A percentile compares a stretch with the other conserved stretches of the same genome.
These are phyloP conservation scores for Malacosoma neustria DNA, from an alignment of 2,888 invertebrate species.

Conservation along the genomic window DNA sequence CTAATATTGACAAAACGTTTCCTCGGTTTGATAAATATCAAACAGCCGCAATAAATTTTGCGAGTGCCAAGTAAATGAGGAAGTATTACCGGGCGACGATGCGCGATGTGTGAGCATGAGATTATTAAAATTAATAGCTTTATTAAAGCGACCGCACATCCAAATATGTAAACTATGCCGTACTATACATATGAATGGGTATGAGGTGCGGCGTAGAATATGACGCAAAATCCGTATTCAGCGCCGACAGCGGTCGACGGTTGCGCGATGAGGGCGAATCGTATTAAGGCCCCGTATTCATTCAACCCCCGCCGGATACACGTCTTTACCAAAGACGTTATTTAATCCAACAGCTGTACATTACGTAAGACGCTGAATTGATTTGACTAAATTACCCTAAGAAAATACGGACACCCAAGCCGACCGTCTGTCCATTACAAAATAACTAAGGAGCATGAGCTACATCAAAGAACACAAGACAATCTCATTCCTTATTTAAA, in stretches of 20 bases:
- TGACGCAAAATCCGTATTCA: conserved; percentile 47
- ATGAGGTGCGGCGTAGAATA: conserved; percentile 44
- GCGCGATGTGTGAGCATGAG: conserved; percentile 25
- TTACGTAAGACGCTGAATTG: conserved; percentile 39
- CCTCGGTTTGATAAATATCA: neutral
- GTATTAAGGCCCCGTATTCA: conserved; percentile 53
- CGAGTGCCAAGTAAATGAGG: conserved; percentile 20
- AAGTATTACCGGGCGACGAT: conserved; percentile 21
- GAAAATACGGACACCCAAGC: conserved; percentile 13
- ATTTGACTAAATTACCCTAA: conserved; percentile 38
- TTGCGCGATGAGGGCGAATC: conserved; percentile 37
- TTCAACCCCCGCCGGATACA: conserved; percentile 43
- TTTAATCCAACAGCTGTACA: conserved; percentile 52
- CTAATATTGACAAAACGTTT: neutral
- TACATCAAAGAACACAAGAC: too few species aligned
- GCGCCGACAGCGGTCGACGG: conserved; percentile 54
- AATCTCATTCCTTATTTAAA: too few species aligned
- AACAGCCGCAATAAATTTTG: neutral
- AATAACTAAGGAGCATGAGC: too few species aligned
- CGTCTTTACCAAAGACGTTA: conserved; percentile 60
- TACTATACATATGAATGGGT: conserved; percentile 52
- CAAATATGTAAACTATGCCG: conserved; percentile 58
- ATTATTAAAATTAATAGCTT: conserved; percentile 58
- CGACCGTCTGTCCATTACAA: conserved; percentile 9
- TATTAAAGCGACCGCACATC: conserved; percentile 43